Conservation (phyloP, 2,888 invertebrate species). For the Chesias legatella region DNA sequence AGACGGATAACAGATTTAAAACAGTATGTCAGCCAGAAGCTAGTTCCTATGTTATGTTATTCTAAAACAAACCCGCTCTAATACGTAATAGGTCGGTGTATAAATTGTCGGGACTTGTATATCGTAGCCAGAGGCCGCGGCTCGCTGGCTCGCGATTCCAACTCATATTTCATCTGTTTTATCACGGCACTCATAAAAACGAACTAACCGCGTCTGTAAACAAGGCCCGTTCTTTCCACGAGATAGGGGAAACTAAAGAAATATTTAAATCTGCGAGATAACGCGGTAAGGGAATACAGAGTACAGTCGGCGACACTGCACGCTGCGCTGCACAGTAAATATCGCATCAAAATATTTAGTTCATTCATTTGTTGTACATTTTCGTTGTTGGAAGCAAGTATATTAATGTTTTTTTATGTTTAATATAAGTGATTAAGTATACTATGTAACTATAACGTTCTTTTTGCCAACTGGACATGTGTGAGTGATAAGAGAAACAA, state of each 20-base stretch:
- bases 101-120: conserved; percentile 12
- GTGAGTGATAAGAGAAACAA: too few relatives aligned
- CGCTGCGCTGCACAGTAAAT: not conserved
- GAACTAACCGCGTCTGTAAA: conserved; percentile 27
- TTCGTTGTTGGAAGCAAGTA: too few relatives aligned
- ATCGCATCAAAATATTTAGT: not conserved
- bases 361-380: too few relatives aligned
- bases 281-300: conserved; percentile 15
- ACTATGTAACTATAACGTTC: too few relatives aligned
- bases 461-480: too few relatives aligned
- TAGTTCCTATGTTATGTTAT: too few relatives aligned
- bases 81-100: conserved; percentile 7
- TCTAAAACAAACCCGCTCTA: conserved; percentile 5
- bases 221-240: conserved; percentile 24
- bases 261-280: conserved; percentile 30
- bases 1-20: too few relatives aligned
- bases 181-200: conserved; percentile 30
- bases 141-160: conserved; percentile 18
- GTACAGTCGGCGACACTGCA: not conserved
- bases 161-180: conserved; percentile 21
- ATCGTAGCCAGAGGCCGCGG: conserved; percentile 4
- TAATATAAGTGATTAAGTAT: too few relatives aligned
- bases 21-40: too few relatives aligned
- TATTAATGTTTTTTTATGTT: too few relatives aligned
- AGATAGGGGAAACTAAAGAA: conserved; percentile 29